phyloP scores from a whole-genome alignment of 2,113 vertebrate species.

The Chlamydotis undulata region DNA sequence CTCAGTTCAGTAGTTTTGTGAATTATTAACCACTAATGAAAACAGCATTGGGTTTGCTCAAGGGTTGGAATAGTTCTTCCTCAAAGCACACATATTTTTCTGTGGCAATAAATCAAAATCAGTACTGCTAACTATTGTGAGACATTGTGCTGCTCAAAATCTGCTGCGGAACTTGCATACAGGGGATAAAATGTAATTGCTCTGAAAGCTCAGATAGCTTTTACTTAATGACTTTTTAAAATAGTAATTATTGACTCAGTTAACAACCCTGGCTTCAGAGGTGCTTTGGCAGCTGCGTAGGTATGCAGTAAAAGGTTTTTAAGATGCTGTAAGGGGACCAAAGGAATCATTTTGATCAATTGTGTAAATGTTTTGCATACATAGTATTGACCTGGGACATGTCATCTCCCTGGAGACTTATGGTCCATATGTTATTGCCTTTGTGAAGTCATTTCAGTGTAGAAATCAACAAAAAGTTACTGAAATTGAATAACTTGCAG shows the following conservation, averaged over 20 bases:
- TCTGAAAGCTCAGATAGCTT: background rate
- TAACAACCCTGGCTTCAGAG: background rate
- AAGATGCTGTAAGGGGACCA: background rate
- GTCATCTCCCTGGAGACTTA: background rate
- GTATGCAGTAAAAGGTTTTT: background rate
- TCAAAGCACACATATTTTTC: background rate
- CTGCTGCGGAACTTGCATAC: background rate
- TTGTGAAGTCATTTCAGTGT: background rate
- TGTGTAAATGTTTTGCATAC: background rate
- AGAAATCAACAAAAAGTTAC: background rate
- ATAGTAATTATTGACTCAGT: constrained; percentile 39
- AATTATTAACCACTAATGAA: background rate
- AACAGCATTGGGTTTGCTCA: background rate
- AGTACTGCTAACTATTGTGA: background rate
- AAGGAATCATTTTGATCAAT: background rate
- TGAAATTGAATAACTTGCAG: background rate
- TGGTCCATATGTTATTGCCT: background rate
- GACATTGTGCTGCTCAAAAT: background rate
- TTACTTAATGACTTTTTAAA: constrained; percentile 52
- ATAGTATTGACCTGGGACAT: background rate
- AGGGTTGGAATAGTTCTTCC: background rate
- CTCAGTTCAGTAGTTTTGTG: background rate
- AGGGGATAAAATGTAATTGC: background rate
- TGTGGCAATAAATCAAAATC: background rate
- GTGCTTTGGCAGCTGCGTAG: background rate